A percentile compares a stretch with the other conserved stretches of the same genome.
phyloP scores from a whole-genome alignment of 2,888 invertebrate genomes.

The Ophion costatus region DNA sequence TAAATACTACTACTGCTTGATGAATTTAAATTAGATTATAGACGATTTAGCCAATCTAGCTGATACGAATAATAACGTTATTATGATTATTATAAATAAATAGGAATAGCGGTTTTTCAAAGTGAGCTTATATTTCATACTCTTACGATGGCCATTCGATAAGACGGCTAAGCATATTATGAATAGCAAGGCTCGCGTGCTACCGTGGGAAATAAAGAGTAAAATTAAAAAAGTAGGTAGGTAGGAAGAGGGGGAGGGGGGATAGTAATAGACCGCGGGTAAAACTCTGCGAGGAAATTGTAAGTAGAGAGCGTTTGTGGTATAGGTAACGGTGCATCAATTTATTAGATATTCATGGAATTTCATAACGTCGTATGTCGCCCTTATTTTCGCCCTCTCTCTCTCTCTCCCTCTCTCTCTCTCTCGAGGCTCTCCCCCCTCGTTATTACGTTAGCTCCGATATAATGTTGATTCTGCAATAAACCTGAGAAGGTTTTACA shows the following conservation, averaged over 20 bases:
- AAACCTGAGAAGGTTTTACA: slow-evolving; percentile 54
- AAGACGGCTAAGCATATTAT: no score
- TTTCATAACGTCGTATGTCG: slow-evolving; percentile 60
- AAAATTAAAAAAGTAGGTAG: neutral
- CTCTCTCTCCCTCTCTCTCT: slow-evolving; percentile 3
- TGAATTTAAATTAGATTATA: no score
- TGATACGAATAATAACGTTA: no score
- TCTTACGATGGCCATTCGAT: no score
- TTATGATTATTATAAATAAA: no score
- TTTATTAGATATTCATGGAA: slow-evolving; percentile 73
- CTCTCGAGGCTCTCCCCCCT: slow-evolving; percentile 47
- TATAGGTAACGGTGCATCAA: slow-evolving; percentile 62
- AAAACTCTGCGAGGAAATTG: slow-evolving; percentile 56
- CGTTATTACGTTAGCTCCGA: slow-evolving; percentile 65
- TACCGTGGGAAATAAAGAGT: neutral
- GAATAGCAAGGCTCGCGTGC: no score
- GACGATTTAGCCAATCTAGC: no score
- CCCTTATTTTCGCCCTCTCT: neutral
- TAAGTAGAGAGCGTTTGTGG: slow-evolving; percentile 46
- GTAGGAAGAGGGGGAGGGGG: neutral
- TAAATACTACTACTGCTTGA: no score
- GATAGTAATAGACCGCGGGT: slow-evolving; percentile 2
- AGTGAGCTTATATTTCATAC: no score
- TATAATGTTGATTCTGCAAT: slow-evolving; percentile 71
- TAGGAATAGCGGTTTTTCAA: no score